These are phyloP conservation scores for Thamnaconus septentrionalis DNA, from an alignment of 2,113 vertebrate species.

Conservation along the genomic window DNA sequence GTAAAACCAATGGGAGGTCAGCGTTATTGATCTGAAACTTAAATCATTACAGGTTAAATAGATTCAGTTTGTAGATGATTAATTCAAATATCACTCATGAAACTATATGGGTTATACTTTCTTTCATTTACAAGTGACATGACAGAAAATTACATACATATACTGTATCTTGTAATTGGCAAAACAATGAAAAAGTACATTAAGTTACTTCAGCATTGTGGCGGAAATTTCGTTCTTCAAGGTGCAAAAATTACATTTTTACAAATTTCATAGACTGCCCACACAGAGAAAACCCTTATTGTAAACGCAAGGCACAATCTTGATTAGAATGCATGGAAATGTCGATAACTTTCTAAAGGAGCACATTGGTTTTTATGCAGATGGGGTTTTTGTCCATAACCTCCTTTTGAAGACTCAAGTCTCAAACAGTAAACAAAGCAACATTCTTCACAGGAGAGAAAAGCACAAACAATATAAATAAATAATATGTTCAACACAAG, in stretches of 20 bases:
- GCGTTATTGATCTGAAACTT: no score
- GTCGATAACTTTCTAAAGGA: slow-evolving; percentile 3
- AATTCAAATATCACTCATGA: no score
- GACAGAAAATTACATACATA: slow-evolving; percentile 20
- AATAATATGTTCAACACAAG: slow-evolving; percentile 22
- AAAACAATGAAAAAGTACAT: slow-evolving; percentile 21
- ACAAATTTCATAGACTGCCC: neutral
- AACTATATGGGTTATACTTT: no score
- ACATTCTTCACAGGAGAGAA: neutral
- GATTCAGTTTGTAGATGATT: no score
- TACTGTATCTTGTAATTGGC: slow-evolving; percentile 18
- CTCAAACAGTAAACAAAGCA: slow-evolving; percentile 4
- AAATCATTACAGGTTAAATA: no score
- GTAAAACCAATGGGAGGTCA: no score
- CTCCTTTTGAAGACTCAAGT: slow-evolving; percentile 17
- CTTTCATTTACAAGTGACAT: slow-evolving; percentile 54
- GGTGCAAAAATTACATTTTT: no score
- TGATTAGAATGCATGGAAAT: slow-evolving; percentile 33
- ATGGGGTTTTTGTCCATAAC: slow-evolving; percentile 24
- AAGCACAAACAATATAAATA: slow-evolving; percentile 14
- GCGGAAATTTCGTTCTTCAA: no score
- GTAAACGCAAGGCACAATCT: slow-evolving; percentile 63
- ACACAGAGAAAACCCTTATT: slow-evolving; percentile 11
- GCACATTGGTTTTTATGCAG: slow-evolving; percentile 18
- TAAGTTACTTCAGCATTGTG: no score